These are phyloP conservation scores for Drosophila meridionalis DNA, from an alignment of 2,888 invertebrate genomes.

Conservation along the genomic window DNA sequence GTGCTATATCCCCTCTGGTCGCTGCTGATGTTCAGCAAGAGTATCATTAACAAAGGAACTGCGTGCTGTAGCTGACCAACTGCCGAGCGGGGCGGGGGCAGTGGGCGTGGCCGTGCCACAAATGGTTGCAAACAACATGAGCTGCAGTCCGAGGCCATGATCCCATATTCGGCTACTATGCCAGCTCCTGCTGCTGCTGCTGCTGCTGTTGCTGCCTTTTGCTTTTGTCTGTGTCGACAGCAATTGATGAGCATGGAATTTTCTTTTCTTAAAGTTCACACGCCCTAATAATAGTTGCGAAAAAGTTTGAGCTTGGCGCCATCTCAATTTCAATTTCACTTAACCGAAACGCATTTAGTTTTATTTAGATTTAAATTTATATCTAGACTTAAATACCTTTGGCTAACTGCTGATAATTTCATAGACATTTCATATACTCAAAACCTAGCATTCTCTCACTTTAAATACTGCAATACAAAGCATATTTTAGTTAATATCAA, in stretches of 20 bases:
- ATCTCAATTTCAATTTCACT: neutral
- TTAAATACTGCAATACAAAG: neutral
- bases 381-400: no score
- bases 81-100: constrained; percentile 18
- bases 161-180: constrained; percentile 23
- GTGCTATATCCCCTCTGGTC: constrained; percentile 16
- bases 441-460: neutral
- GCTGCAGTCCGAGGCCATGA: constrained; percentile 52
- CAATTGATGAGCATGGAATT: constrained; percentile 53
- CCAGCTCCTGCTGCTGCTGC: neutral
- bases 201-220: neutral
- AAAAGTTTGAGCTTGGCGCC: constrained; percentile 15
- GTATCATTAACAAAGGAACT: constrained; percentile 80
- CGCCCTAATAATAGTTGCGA: constrained; percentile 32
- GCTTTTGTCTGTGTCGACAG: constrained; percentile 23
- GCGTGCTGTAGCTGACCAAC: constrained; percentile 68
- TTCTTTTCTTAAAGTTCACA: constrained; percentile 39
- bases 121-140: constrained; percentile 57
- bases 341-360: no score
- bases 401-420: no score
- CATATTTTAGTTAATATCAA: neutral
- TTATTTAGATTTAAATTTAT: no score
- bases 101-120: constrained; percentile 14
- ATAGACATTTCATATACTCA: no score
- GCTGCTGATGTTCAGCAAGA: constrained; percentile 65